Evolutionary conservation across 2,797 vertebrate genomes (phyloP).

Genomic region (Cynodonichthys magdalenae): DNA sequence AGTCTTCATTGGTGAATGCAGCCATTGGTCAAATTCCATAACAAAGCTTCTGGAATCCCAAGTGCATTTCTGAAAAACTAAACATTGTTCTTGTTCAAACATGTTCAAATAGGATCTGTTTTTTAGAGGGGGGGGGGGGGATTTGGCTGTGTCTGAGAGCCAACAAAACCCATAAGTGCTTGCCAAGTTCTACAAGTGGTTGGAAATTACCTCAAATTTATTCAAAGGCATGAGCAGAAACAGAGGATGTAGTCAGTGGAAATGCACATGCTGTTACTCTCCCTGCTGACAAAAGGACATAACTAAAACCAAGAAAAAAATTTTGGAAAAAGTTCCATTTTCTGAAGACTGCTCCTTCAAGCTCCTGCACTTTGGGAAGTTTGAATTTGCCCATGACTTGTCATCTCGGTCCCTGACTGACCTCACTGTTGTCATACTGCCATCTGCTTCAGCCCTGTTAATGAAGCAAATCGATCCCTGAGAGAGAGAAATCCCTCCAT

Average conservation of each 20-base stretch:
- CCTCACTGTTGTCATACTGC: not conserved
- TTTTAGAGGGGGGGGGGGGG: too few relatives aligned
- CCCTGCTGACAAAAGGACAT: not conserved
- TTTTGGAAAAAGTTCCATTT: too few relatives aligned
- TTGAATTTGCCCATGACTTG: not conserved
- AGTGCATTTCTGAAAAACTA: not conserved
- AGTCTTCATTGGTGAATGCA: constrained; percentile 9
- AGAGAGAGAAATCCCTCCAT: constrained; percentile 35
- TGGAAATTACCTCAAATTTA: too few relatives aligned
- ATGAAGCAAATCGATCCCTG: constrained; percentile 38
- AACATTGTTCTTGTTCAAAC: not conserved
- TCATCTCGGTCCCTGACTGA: constrained; percentile 17
- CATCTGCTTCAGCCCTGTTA: constrained; percentile 40
- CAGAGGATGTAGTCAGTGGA: too few relatives aligned
- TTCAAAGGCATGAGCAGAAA: too few relatives aligned
- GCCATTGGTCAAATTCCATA: not conserved
- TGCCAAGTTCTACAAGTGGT: too few relatives aligned
- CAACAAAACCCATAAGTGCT: too few relatives aligned
- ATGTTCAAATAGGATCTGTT: too few relatives aligned
- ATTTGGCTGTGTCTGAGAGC: too few relatives aligned
- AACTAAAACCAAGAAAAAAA: not conserved
- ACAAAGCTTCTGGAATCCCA: constrained; percentile 5
- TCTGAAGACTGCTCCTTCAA: not conserved
- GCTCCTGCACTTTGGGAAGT: not conserved
- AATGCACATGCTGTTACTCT: not conserved